Conservation (phyloP, 2,797 vertebrate genomes). For the Menidia menidia region DNA sequence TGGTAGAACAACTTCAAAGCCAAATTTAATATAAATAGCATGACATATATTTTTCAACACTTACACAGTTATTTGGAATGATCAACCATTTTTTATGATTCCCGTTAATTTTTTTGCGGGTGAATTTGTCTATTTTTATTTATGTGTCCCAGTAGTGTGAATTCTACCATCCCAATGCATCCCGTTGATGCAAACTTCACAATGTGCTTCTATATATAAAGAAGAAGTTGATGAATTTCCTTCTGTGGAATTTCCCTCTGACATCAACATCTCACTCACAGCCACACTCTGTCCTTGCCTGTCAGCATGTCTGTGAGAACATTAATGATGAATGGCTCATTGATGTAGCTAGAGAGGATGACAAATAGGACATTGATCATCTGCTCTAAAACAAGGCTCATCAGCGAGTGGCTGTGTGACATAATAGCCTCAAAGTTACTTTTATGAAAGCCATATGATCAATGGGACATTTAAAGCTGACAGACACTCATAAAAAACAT, state of each 20-base stretch:
- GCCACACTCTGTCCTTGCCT: conserved; percentile 44
- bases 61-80: too few relatives aligned
- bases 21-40: not conserved
- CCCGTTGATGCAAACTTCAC: conserved; percentile 15
- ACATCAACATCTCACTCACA: conserved; percentile 33
- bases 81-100: too few relatives aligned
- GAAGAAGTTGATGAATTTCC: conserved; percentile 1
- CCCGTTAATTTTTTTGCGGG: too few relatives aligned
- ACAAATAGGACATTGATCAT: conserved; percentile 75
- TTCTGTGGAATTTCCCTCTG: conserved; percentile 51
- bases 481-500: conserved; percentile 48
- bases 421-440: conserved; percentile 48
- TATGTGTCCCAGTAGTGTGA: too few relatives aligned
- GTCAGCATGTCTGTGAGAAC: conserved; percentile 33
- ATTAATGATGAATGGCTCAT: conserved; percentile 65
- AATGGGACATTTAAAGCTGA: conserved; percentile 38
- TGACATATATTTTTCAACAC: not conserved
- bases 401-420: conserved; percentile 51
- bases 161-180: not conserved
- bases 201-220: conserved; percentile 19
- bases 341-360: conserved; percentile 48
- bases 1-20: not conserved
- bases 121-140: too few relatives aligned
- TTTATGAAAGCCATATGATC: conserved; percentile 37
- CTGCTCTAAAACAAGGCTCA: conserved; percentile 42